Evolutionary conservation across 2,797 vertebrate genomes (phyloP).

Genomic region (Pogoniulus pusillus): DNA sequence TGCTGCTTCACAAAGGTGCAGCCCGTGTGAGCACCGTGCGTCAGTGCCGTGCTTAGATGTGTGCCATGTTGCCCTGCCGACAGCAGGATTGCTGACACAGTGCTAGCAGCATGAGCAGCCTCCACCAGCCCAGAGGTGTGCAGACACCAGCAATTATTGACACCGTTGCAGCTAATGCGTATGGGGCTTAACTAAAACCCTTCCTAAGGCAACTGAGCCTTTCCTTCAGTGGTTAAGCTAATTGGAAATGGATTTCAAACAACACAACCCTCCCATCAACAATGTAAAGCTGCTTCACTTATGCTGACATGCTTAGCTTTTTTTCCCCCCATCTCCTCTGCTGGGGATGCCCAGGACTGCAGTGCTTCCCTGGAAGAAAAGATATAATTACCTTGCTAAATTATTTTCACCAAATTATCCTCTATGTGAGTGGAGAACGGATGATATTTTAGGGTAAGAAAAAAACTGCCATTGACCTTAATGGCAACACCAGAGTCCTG

Average conservation of each 20-base stretch:
- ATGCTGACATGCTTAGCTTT: neutral
- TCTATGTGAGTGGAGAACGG: neutral
- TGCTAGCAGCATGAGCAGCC: neutral
- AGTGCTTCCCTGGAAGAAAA: neutral
- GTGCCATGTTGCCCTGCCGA: neutral
- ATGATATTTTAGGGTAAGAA: slow-evolving; percentile 58
- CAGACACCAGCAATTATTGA: slow-evolving; percentile 25
- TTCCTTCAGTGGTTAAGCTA: slow-evolving; percentile 35
- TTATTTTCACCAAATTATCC: neutral
- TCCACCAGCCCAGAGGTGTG: neutral
- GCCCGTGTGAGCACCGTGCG: neutral
- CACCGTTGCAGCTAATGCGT: slow-evolving; percentile 9
- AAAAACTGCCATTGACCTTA: slow-evolving; percentile 58
- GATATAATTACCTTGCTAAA: neutral
- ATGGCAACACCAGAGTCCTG: slow-evolving; percentile 17
- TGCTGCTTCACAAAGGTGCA: neutral
- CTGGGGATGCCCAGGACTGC: neutral
- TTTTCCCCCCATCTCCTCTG: neutral
- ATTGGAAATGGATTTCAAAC: slow-evolving; percentile 49
- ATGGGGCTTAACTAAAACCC: slow-evolving; percentile 8
- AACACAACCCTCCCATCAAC: neutral
- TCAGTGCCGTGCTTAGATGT: neutral
- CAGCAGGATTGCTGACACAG: slow-evolving; percentile 49
- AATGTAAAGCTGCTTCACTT: slow-evolving; percentile 25
- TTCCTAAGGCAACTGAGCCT: slow-evolving; percentile 29